Evolutionary conservation across 2,797 vertebrate genomes (phyloP).

Genomic region (Myripristis jacobus): DNA sequence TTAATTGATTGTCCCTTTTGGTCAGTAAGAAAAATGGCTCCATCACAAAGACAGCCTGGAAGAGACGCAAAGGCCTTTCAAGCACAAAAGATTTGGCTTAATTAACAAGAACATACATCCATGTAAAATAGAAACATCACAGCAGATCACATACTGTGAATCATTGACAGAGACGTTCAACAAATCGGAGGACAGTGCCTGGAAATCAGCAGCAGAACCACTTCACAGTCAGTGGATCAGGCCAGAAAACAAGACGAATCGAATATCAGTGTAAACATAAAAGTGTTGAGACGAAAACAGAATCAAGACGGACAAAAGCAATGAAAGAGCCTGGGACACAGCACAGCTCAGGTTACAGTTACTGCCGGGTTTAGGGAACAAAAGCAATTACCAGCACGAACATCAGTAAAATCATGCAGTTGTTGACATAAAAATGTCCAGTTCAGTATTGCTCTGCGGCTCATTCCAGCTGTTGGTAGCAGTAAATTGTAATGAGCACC

Average conservation of each 20-base stretch:
- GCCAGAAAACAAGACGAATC: slow-evolving; percentile 50
- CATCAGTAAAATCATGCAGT: slow-evolving; percentile 69
- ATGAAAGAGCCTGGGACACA: slow-evolving; percentile 58
- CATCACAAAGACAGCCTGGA: not conserved
- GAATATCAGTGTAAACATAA: slow-evolving; percentile 52
- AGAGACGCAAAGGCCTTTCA: not conserved
- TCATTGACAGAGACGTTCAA: slow-evolving; percentile 7
- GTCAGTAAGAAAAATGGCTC: not conserved
- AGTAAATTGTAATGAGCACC: slow-evolving; percentile 75
- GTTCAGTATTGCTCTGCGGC: slow-evolving; percentile 69
- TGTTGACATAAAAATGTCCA: slow-evolving; percentile 79
- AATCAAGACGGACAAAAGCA: slow-evolving; percentile 54
- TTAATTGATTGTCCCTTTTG: not conserved
- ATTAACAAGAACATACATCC: no score
- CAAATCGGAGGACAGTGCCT: not conserved
- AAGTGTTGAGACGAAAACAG: slow-evolving; percentile 50
- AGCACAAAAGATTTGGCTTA: not conserved
- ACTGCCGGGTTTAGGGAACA: slow-evolving; percentile 65
- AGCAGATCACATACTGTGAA: not conserved
- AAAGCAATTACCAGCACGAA: slow-evolving; percentile 70
- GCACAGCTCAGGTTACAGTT: slow-evolving; percentile 63
- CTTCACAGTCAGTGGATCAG: slow-evolving; percentile 36
- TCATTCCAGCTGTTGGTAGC: slow-evolving; percentile 69
- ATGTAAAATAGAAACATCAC: not conserved
- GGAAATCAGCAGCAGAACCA: not conserved